Percentiles rank a stretch among this genome's conserved stretches.
phyloP scores from a whole-genome alignment of 2,888 invertebrate genomes.

The Synanthedon myopaeformis region DNA sequence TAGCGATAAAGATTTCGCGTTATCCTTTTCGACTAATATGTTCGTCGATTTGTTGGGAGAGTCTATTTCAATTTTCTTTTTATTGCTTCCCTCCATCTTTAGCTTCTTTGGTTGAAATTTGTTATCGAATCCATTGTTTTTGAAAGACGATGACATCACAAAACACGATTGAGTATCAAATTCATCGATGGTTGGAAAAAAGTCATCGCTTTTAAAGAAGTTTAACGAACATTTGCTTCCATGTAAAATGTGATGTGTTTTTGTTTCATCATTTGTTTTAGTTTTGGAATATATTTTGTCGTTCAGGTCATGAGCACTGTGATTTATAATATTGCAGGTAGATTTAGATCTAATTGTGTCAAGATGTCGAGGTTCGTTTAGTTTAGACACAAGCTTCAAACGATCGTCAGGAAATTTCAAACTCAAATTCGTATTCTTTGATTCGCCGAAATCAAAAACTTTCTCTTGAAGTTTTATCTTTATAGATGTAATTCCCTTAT shows the following conservation, averaged over 20 bases:
- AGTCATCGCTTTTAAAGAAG: constrained; percentile 20
- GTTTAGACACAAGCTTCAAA: neutral
- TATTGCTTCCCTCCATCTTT: constrained; percentile 1
- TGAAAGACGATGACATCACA: constrained; percentile 31
- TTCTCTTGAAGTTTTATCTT: constrained; percentile 37
- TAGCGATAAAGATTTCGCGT: constrained; percentile 2
- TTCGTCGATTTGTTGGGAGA: neutral
- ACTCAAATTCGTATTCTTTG: constrained; percentile 20
- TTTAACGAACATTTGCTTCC: constrained; percentile 24
- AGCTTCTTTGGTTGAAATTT: constrained; percentile 18
- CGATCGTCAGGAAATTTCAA: constrained; percentile 24
- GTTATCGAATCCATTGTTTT: constrained; percentile 16
- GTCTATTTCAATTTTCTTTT: constrained; percentile 6
- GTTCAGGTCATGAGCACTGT: too few species aligned
- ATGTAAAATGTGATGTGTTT: constrained; percentile 12
- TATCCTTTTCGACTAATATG: neutral
- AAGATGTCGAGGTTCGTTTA: neutral
- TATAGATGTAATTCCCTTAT: constrained; percentile 29
- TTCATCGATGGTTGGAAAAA: constrained; percentile 12
- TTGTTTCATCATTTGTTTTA: constrained; percentile 34
- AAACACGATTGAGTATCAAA: constrained; percentile 29
- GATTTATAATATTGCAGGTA: neutral
- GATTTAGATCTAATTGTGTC: neutral
- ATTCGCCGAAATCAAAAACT: constrained; percentile 14
- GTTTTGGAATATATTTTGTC: constrained; percentile 28